Base-by-base conservation (phyloP, 2,113 vertebrate species). In the Hirundichthys speculiger region DNA sequence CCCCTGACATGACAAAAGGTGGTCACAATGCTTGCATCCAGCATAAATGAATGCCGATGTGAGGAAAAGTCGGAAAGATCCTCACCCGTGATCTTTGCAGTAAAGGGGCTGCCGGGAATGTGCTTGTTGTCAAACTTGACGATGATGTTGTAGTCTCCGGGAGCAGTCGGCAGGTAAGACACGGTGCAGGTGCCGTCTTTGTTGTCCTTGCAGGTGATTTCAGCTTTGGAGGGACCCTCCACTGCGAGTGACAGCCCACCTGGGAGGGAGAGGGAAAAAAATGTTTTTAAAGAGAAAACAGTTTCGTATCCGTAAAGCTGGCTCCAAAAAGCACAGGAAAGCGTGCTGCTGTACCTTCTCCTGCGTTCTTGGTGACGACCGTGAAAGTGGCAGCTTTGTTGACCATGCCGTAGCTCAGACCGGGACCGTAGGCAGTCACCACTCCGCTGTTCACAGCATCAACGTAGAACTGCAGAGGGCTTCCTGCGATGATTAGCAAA, bases 201-300 rank as follows among this genome's bases (percentile, higher is more conserved):
- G 87, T 98, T 99, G 79, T 98, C 97, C 77, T 98, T 97, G 69
- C 97, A 99, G 47, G 95, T 97, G 92, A 99, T 98, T 88, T 98
- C 97, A 0, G 97, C 97, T 89, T 99, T 99, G 39, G 97, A 98
- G 0, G 97, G 97, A 10, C 97, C 97, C 75, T 98, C 97, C 10
- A 99, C 97, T 0, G 97, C 97, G 58, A 99, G 87, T 0, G 97
- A 98, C 69, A 99, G 92, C 15, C 97, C 97, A 41, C 97, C 97
- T 98, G 73, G 54, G 40, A 42, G 61, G 46, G 5, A 53, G 10
- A 20, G 25, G 22, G 1, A 27, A 13, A 38, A 27, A 50, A 13
- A 13, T 0, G 14, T 15, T 4, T 16, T 41, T 16, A 41, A 3
- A 18, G 43, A 19, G 30, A 18, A 11, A 45, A n/a, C n/a, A 19